These are phyloP conservation scores for Poecilobothrus nobilitatus DNA, from an alignment of 2,888 invertebrate species.

Conservation along the genomic window DNA sequence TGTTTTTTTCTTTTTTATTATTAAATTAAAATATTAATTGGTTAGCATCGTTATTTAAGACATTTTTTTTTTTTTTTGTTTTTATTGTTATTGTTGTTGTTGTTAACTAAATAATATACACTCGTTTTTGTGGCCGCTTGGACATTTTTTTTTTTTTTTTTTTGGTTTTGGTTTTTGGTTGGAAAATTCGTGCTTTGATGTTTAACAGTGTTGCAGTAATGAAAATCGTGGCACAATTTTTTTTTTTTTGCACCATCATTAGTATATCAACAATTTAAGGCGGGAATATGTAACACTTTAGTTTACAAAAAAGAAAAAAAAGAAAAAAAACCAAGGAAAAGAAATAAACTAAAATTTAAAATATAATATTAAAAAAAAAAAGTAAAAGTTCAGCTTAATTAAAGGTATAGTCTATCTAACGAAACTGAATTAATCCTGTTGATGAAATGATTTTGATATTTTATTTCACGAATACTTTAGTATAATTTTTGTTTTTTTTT, in stretches of 20 bases:
- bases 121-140: not conserved
- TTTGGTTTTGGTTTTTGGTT: not conserved
- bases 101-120: not conserved
- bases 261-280: not conserved
- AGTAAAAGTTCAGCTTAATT: too few relatives aligned
- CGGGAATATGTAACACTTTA: not conserved
- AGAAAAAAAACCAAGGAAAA: too few relatives aligned
- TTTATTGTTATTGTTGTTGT: not conserved
- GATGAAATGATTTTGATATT: too few relatives aligned
- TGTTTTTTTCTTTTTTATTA: not conserved
- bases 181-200: not conserved
- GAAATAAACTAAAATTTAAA: too few relatives aligned
- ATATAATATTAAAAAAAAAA: too few relatives aligned
- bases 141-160: not conserved
- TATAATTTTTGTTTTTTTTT: too few relatives aligned
- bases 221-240: not conserved
- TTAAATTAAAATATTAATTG: constrained; percentile 4
- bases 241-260: not conserved
- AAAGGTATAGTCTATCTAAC: too few relatives aligned
- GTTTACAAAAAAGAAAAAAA: too few relatives aligned
- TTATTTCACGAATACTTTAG: too few relatives aligned
- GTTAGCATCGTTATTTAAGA: not conserved
- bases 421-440: too few relatives aligned
- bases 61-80: not conserved
- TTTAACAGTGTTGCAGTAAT: not conserved